phyloP scores from a whole-genome alignment of 2,113 vertebrate species.

The Bambusicola thoracicus region DNA sequence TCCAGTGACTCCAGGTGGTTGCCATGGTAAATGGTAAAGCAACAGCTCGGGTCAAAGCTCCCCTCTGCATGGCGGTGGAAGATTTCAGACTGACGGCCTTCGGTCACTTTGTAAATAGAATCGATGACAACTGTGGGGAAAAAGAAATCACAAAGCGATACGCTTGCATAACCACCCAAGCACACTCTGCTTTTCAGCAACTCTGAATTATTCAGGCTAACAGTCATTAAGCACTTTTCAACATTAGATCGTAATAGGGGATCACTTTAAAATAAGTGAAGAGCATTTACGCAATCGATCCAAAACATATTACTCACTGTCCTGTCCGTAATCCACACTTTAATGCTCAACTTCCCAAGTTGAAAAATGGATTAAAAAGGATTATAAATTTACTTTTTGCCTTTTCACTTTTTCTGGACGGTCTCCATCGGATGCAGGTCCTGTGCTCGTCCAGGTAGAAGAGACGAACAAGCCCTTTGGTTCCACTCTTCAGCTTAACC shows the following conservation, averaged over 20 bases:
- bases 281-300: background rate
- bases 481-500: slow-evolving; percentile 97
- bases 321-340: background rate
- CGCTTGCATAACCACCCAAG: background rate
- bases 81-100: slow-evolving; percentile 92
- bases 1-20: slow-evolving; percentile 96
- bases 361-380: too few relatives aligned
- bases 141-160: background rate
- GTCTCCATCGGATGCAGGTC: slow-evolving; percentile 95
- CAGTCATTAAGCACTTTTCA: background rate
- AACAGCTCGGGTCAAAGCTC: slow-evolving; percentile 91
- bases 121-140: slow-evolving; percentile 90
- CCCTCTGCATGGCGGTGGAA: slow-evolving; percentile 93
- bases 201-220: background rate
- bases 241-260: background rate
- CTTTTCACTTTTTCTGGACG: slow-evolving; percentile 96
- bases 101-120: slow-evolving; percentile 96
- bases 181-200: background rate
- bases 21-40: slow-evolving; percentile 96
- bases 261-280: background rate
- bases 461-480: slow-evolving; percentile 93
- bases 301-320: background rate
- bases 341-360: background rate
- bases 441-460: slow-evolving; percentile 99
- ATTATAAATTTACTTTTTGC: slow-evolving; percentile 89